phyloP scores from a whole-genome alignment of 2,888 invertebrate species.

The Orthosia incerta region DNA sequence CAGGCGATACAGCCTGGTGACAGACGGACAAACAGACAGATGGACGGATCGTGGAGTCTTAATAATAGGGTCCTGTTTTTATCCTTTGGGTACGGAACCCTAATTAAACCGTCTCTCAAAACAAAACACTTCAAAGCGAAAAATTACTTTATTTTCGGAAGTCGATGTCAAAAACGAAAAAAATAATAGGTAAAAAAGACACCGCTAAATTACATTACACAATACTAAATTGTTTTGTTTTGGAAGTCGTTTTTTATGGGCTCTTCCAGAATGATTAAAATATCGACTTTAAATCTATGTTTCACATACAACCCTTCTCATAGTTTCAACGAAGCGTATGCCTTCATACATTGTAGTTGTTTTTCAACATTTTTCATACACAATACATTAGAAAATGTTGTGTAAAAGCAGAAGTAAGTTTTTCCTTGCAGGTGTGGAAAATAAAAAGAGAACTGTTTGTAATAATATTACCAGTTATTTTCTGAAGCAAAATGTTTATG shows the following conservation, averaged over 20 bases:
- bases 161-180: too few species aligned
- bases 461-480: conserved; percentile 40
- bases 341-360: conserved; percentile 17
- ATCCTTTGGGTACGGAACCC: too few species aligned
- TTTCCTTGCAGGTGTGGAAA: conserved; percentile 8
- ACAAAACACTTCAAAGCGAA: too few species aligned
- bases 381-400: conserved; percentile 36
- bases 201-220: too few species aligned
- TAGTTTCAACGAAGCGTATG: conserved; percentile 39
- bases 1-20: too few species aligned
- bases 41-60: too few species aligned
- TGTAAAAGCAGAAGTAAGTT: conserved; percentile 25
- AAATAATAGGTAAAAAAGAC: too few species aligned
- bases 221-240: too few species aligned
- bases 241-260: neutral
- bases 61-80: too few species aligned
- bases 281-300: conserved; percentile 7
- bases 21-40: too few species aligned
- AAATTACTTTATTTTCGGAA: too few species aligned
- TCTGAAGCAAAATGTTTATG: conserved; percentile 54
- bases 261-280: conserved; percentile 20
- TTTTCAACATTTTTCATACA: conserved; percentile 31
- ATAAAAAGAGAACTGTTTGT: conserved; percentile 31
- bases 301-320: conserved; percentile 18
- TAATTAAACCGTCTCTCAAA: too few species aligned